Base-by-base conservation (phyloP, 2,113 vertebrate species). In the Cochlearius cochlearius region DNA sequence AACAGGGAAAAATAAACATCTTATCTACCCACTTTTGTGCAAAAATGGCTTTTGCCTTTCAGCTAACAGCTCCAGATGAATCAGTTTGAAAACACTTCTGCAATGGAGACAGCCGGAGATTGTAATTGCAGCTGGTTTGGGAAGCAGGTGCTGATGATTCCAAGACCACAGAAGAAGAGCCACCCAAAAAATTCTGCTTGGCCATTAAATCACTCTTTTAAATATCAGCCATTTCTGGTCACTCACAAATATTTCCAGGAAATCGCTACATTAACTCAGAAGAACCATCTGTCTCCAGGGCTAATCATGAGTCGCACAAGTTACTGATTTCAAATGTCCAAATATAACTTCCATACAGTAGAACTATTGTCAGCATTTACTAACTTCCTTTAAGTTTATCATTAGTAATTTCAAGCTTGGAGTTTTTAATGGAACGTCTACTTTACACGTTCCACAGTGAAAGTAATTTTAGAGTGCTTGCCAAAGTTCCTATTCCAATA, bases 201-300 rank as follows among this genome's bases (percentile, higher is more conserved):
- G 52, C 60, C 55, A 78, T 64, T 64, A 73, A 88, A 86, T 38
- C 47, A 58, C 50, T 68, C 68, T 47, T 75, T 72, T 21, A 92
- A 94, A 89, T 68, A 81, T 30, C 73, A 75, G 58, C 52, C 62
- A 78, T 88, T 88, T 94, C 76, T 88, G 74, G 62, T 81, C 89
- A 92, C 86, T 63, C 63, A 66, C 8, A 86, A 92, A 73, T 64
- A 83, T 62, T 94, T 92, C 95, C 88, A 96, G 80, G 88, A 94
- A 95, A 86, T 50, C 41, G 50, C 73, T 68, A 16, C 50, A 76
- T 69, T 47, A 87, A 69, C 59, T 78, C 56, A 75, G 90, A 75
- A 79, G 29, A 88, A 72, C 82, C 41, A 62, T 88, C 83, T 95
- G 74, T 83, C 56, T 86, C 83, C 55, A 62, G 19, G 29, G 53